Conservation (phyloP, 2,113 vertebrate species). For the Amphiprion ocellaris region DNA sequence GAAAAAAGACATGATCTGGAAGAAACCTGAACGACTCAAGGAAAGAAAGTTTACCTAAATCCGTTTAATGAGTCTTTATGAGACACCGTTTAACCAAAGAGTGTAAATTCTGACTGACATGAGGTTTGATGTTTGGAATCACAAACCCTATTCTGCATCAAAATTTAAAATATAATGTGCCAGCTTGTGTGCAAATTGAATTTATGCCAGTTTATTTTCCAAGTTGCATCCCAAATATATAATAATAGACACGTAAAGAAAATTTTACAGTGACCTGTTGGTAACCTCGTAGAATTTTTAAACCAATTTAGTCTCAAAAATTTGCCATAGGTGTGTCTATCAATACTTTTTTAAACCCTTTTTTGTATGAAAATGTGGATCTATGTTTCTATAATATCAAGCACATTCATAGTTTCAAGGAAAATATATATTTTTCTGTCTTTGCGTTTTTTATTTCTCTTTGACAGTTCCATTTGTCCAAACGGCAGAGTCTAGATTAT, state of each 20-base stretch:
- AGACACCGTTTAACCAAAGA: neutral
- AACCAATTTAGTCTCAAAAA: too few species aligned
- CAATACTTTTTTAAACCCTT: too few species aligned
- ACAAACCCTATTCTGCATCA: neutral
- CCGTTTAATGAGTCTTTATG: constrained; percentile 2
- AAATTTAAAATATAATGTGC: neutral
- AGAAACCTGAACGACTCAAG: too few species aligned
- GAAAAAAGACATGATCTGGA: neutral
- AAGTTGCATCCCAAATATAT: neutral
- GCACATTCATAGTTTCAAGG: too few species aligned
- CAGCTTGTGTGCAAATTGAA: neutral
- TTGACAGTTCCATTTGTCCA: neutral
- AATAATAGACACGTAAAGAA: too few species aligned
- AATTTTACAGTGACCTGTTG: too few species aligned
- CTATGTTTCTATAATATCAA: too few species aligned
- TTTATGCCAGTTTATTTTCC: neutral
- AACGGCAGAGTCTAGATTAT: neutral
- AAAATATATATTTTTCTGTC: too few species aligned
- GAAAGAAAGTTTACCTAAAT: neutral
- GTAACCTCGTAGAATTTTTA: too few species aligned
- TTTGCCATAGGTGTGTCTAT: too few species aligned
- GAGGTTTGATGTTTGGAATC: neutral
- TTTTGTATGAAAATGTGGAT: too few species aligned
- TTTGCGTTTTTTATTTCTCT: too few species aligned
- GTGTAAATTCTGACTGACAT: neutral